phyloP scores from a whole-genome alignment of 30 jellyfish, hydroid and myxozoan species.

The Clytia hemisphaerica region DNA sequence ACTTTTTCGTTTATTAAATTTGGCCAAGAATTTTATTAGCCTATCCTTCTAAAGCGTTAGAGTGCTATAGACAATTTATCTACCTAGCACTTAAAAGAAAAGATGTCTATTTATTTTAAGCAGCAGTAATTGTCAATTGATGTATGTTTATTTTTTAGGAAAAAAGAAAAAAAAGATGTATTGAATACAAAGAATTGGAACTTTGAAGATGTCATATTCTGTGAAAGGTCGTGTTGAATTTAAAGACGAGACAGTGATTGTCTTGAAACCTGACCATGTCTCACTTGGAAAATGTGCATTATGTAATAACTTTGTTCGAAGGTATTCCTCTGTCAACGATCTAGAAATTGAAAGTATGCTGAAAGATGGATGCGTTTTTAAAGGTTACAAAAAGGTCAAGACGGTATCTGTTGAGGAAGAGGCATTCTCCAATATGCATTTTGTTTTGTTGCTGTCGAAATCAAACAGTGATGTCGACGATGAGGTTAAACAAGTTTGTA shows the following conservation, averaged over 20 bases:
- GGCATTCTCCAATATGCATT: conserved; percentile 27
- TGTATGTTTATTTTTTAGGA: too few species aligned
- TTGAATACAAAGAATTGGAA: too few species aligned
- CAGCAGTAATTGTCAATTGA: too few species aligned
- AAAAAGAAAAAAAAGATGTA: too few species aligned
- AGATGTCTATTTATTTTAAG: too few species aligned
- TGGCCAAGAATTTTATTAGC: too few species aligned
- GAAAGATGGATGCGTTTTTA: conserved; percentile 21
- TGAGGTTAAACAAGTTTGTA: conserved; percentile 7
- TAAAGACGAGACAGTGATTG: conserved; percentile 3
- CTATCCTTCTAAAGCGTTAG: too few species aligned
- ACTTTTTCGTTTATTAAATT: too few species aligned
- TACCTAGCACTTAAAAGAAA: too few species aligned
- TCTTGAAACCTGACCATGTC: conserved; percentile 32
- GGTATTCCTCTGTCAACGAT: conserved; percentile 12
- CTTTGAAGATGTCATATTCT: too few species aligned
- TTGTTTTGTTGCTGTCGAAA: conserved; percentile 1
- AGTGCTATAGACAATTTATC: too few species aligned
- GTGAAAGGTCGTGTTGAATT: too few species aligned
- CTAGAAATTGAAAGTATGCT: conserved; percentile 13
- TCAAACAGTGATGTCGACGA: background rate
- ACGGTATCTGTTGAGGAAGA: conserved; percentile 22
- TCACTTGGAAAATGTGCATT: conserved; percentile 29
- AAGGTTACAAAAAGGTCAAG: conserved; percentile 15
- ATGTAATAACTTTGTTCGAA: conserved; percentile 24